A percentile compares a stretch with the other conserved stretches of the same genome.
Conservation (phyloP, 2,888 invertebrate species). For the Loripinus fragilis region DNA sequence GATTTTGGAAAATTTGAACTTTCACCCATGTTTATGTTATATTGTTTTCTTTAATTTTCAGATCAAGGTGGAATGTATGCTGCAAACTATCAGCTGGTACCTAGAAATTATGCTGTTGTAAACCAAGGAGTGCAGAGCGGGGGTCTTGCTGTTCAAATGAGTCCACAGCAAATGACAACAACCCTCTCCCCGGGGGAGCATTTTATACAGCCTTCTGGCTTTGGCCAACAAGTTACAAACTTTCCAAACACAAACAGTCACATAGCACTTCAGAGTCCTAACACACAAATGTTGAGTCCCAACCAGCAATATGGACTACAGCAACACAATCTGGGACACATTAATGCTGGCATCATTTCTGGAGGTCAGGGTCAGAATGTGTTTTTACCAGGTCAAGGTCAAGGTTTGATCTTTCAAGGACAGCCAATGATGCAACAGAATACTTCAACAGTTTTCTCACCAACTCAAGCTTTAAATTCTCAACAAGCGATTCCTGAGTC, state of each 20-base stretch:
- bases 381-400: constrained; percentile 50
- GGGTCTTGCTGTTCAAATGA: constrained; percentile 51
- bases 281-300: constrained; percentile 11
- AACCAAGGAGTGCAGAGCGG: constrained; percentile 53
- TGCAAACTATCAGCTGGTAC: constrained; percentile 59
- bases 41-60: too few species aligned
- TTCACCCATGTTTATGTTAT: too few species aligned
- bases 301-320: constrained; percentile 40
- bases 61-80: constrained; percentile 49
- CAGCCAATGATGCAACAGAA: constrained; percentile 13
- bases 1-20: too few species aligned
- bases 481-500: not conserved
- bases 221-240: constrained; percentile 53
- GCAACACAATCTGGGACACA: constrained; percentile 44
- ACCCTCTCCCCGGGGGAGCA: constrained; percentile 55
- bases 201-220: constrained; percentile 45
- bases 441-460: constrained; percentile 36
- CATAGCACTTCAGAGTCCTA: constrained; percentile 46
- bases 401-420: constrained; percentile 53
- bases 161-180: constrained; percentile 38
- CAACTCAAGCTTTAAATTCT: constrained; percentile 41
- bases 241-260: constrained; percentile 50
- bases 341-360: constrained; percentile 41
- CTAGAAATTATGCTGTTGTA: constrained; percentile 50
- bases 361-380: constrained; percentile 52